Evolutionary conservation across 2,888 invertebrate species (phyloP).

Genomic region (Thereva unica): DNA sequence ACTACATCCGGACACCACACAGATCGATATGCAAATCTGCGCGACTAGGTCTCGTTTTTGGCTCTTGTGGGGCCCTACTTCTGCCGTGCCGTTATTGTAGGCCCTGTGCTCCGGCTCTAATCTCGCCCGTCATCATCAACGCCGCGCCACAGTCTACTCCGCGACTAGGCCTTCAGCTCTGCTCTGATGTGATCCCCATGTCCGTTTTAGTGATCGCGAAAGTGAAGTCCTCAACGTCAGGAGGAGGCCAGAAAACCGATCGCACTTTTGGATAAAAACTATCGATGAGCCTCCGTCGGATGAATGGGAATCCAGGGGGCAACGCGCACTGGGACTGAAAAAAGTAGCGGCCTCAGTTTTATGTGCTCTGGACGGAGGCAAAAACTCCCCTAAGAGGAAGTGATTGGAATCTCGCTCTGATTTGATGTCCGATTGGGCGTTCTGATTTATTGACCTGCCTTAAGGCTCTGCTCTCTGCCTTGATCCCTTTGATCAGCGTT

Average conservation of each 20-base stretch:
- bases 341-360: constrained; percentile 20
- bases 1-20: constrained; percentile 54
- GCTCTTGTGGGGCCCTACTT: constrained; percentile 17
- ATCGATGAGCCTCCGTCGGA: not conserved
- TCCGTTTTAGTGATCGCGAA: too few species aligned
- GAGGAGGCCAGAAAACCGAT: not conserved
- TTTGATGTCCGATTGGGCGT: constrained; percentile 33
- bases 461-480: constrained; percentile 24
- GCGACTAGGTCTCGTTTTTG: constrained; percentile 13
- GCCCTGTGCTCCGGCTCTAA: constrained; percentile 15
- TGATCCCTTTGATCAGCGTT: constrained; percentile 43
- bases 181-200: too few species aligned
- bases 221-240: too few species aligned
- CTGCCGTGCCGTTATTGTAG: not conserved
- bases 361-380: constrained; percentile 13
- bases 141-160: constrained; percentile 8
- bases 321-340: constrained; percentile 25
- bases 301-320: not conserved
- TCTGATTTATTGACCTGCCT: constrained; percentile 45
- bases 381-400: constrained; percentile 31
- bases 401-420: constrained; percentile 35
- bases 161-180: too few species aligned
- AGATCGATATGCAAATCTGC: constrained; percentile 45
- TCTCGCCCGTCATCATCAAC: constrained; percentile 38
- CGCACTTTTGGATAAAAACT: not conserved